A percentile compares a stretch with the other conserved stretches of the same genome.
Conservation (phyloP, 2,113 vertebrate genomes). For the Eidolon helvum region DNA sequence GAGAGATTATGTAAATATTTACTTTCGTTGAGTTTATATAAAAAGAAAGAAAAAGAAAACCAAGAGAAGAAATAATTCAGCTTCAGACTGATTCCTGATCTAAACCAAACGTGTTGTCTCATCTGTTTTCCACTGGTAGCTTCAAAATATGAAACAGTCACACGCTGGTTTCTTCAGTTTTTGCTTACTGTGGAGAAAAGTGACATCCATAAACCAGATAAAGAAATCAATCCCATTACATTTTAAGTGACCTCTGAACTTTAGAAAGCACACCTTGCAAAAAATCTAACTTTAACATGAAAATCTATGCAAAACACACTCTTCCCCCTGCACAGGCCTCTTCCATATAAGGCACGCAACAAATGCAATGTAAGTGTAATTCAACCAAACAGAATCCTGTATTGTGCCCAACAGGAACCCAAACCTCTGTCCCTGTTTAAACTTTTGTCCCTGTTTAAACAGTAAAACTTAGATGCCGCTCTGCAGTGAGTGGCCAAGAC, state of each 20-base stretch:
- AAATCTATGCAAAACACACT: neutral
- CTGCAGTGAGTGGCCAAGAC: neutral
- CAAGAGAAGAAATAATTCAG: neutral
- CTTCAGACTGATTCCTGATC: constrained; percentile 1
- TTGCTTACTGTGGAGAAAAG: neutral
- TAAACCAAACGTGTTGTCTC: neutral
- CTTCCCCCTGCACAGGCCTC: neutral
- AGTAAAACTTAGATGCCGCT: neutral
- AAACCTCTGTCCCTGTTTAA: neutral
- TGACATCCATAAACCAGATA: neutral
- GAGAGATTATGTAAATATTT: constrained; percentile 31
- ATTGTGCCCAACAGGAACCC: neutral
- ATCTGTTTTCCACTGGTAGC: neutral
- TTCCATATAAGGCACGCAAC: neutral
- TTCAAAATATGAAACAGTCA: neutral
- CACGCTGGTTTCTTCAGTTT: neutral
- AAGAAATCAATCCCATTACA: constrained; percentile 1
- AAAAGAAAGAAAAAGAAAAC: constrained; percentile 6
- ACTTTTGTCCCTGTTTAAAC: neutral
- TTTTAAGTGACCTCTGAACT: neutral
- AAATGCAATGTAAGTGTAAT: neutral
- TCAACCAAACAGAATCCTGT: neutral
- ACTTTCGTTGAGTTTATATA: neutral
- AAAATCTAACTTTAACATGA: neutral
- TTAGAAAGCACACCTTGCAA: neutral